Percentiles rank a stretch among this genome's conserved stretches.
phyloP scores from a whole-genome alignment of 2,797 vertebrate species.

The Tadarida brasiliensis region DNA sequence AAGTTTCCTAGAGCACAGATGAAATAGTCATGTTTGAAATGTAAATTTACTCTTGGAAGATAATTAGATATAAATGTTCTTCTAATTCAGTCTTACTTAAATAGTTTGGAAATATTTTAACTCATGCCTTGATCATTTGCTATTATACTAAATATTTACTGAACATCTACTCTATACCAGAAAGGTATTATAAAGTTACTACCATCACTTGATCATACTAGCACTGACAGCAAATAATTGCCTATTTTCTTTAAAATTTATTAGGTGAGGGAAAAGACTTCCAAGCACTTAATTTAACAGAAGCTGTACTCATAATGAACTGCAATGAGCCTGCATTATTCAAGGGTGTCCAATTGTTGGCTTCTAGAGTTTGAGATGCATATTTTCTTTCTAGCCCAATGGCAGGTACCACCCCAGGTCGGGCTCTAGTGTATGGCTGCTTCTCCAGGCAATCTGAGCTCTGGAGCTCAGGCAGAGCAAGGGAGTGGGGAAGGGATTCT shows the following conservation, averaged over 20 bases:
- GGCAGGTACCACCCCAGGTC: background rate
- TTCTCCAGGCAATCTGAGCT: background rate
- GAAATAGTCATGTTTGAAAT: background rate
- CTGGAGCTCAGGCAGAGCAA: background rate
- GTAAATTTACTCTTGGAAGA: background rate
- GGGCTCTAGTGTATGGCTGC: background rate
- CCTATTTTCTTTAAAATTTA: background rate
- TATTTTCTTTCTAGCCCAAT: background rate
- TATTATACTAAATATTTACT: background rate
- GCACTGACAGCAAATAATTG: background rate
- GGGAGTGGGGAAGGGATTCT: background rate
- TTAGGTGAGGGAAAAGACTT: background rate
- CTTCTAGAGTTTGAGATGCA: background rate
- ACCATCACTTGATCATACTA: background rate
- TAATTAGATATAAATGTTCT: background rate
- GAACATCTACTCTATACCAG: background rate
- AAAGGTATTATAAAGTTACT: background rate
- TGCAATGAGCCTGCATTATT: background rate
- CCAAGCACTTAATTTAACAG: background rate
- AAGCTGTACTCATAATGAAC: background rate
- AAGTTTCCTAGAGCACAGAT: background rate
- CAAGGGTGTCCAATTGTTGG: too few species aligned
- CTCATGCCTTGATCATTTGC: background rate
- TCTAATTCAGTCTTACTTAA: background rate
- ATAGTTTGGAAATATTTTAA: background rate